These are phyloP conservation scores for Papilio glaucus DNA, from an alignment of 1,140 invertebrate species.

Conservation along the genomic window DNA sequence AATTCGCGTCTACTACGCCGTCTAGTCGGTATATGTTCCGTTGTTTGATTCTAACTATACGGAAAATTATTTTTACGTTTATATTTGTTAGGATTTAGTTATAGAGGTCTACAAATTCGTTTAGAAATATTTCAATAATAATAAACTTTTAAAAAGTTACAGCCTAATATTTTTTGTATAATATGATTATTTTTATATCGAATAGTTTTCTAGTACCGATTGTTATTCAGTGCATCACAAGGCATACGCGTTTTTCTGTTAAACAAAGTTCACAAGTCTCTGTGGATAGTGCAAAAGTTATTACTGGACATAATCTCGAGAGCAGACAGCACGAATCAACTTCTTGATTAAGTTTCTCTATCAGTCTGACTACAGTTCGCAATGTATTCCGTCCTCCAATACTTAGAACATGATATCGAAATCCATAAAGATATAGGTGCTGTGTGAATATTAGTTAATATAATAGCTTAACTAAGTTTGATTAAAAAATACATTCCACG, in stretches of 20 bases:
- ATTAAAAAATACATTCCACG: not conserved
- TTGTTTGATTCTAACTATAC: not conserved
- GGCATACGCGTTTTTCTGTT: conserved; percentile 13
- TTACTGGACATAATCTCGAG: conserved; percentile 42
- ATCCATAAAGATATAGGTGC: not conserved
- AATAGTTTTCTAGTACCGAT: no score
- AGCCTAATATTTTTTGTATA: no score
- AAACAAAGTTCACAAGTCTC: conserved; percentile 17
- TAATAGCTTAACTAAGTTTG: not conserved
- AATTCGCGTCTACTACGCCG: not conserved
- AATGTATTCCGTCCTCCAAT: not conserved
- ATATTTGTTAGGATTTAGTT: no score
- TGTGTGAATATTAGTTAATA: not conserved
- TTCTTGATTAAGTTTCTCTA: conserved; percentile 29
- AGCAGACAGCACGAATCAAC: conserved; percentile 34
- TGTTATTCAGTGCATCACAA: not conserved
- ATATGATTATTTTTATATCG: no score
- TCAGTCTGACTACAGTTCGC: not conserved
- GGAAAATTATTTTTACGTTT: not conserved
- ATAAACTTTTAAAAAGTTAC: no score
- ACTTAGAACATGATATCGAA: not conserved
- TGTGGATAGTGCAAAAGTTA: conserved; percentile 51
- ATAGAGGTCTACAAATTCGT: no score
- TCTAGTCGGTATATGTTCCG: not conserved
- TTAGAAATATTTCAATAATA: no score